phyloP scores from a whole-genome alignment of 2,888 invertebrate genomes.

The Drosophila subsilvestris region DNA sequence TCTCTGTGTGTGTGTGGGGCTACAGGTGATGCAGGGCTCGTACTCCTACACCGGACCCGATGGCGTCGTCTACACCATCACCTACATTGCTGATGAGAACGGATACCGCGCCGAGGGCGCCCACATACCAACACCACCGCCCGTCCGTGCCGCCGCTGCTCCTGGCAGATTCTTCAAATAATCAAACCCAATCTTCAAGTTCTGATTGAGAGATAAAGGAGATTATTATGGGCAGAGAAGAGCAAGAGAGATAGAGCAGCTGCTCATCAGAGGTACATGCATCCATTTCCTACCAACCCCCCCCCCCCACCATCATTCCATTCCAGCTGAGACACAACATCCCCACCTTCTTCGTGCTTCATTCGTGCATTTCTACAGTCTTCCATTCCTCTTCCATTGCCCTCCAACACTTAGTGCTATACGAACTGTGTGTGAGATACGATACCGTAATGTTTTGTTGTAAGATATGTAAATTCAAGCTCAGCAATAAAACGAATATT shows the following conservation, averaged over 20 bases:
- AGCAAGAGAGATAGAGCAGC: slow-evolving; percentile 36
- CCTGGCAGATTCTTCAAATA: slow-evolving; percentile 80
- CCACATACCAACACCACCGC: slow-evolving; percentile 85
- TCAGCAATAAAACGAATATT: slow-evolving; percentile 74
- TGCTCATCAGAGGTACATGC: slow-evolving; percentile 33
- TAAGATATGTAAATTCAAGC: slow-evolving; percentile 70
- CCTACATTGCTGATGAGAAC: slow-evolving; percentile 85
- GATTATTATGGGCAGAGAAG: slow-evolving; percentile 16
- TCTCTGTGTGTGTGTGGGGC: neutral
- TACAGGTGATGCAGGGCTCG: slow-evolving; percentile 86
- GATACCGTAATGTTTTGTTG: slow-evolving; percentile 57
- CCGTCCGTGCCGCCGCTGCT: slow-evolving; percentile 65
- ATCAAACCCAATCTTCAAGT: slow-evolving; percentile 20
- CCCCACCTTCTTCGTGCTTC: slow-evolving; percentile 17
- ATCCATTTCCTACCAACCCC: slow-evolving; percentile 18
- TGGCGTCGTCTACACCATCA: slow-evolving; percentile 86
- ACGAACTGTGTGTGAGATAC: slow-evolving; percentile 54
- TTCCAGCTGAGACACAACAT: neutral
- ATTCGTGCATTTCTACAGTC: slow-evolving; percentile 48
- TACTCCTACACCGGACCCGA: slow-evolving; percentile 87
- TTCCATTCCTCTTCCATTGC: neutral
- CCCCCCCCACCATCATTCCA: slow-evolving; percentile 8
- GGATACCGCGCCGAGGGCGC: slow-evolving; percentile 85
- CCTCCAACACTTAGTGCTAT: slow-evolving; percentile 54
- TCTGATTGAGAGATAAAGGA: neutral